Percentiles rank a stretch among this genome's conserved stretches.
Conservation (phyloP, 2,888 invertebrate genomes). For the Mactromeris polynyma region DNA sequence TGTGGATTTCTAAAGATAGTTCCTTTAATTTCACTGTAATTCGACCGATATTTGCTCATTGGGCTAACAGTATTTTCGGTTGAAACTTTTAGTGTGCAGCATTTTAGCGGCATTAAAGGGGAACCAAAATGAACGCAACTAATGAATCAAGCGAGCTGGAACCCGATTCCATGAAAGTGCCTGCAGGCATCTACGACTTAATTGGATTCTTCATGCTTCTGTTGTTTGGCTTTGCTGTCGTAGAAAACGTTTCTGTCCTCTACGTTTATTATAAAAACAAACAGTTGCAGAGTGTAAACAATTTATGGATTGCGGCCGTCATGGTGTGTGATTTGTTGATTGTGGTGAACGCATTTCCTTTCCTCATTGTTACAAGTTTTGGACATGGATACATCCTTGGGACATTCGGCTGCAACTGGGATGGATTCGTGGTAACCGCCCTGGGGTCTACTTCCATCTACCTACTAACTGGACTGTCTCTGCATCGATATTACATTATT, state of each 20-base stretch:
- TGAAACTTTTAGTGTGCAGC: not conserved
- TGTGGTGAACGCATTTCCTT: constrained; percentile 58
- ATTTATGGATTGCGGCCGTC: constrained; percentile 53
- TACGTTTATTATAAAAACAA: constrained; percentile 27
- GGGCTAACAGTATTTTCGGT: not conserved
- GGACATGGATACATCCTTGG: constrained; percentile 50
- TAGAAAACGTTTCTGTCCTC: constrained; percentile 45
- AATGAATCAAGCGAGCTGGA: not conserved
- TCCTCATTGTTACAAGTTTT: constrained; percentile 55
- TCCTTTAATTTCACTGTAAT: not conserved
- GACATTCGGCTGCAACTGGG: constrained; percentile 47
- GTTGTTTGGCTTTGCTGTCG: constrained; percentile 37
- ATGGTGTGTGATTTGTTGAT: constrained; percentile 58
- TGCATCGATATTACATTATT: constrained; percentile 56
- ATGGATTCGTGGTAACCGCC: constrained; percentile 58
- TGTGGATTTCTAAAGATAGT: not conserved
- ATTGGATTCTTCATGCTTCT: constrained; percentile 42
- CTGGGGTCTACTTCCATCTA: constrained; percentile 54
- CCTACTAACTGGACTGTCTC: constrained; percentile 48
- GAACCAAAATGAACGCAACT: not conserved
- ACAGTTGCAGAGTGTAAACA: constrained; percentile 47
- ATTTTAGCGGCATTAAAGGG: not conserved
- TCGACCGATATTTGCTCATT: not conserved
- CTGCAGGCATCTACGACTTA: not conserved
- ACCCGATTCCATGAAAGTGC: not conserved